Percentiles rank a stretch among this genome's conserved stretches.
phyloP scores from a whole-genome alignment of 2,797 vertebrate species.

The Rousettus madagascariensis region DNA sequence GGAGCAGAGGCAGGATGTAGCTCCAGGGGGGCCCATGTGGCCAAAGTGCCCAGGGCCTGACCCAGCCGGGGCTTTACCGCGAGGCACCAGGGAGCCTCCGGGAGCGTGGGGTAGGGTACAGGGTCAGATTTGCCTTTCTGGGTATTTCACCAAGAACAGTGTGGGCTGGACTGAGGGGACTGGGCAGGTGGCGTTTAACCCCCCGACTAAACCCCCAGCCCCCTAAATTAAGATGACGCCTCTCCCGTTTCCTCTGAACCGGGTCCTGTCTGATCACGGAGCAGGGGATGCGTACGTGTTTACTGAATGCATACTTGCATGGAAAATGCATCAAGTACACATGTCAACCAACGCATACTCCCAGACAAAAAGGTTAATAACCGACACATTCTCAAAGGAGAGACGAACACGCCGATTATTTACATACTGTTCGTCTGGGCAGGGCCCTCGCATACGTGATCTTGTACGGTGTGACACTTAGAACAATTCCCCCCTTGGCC shows the following conservation, averaged over 20 bases:
- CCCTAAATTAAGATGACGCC: neutral
- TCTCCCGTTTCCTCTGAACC: neutral
- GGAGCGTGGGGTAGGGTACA: neutral
- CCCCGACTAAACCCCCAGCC: neutral
- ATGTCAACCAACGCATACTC: neutral
- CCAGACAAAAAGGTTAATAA: neutral
- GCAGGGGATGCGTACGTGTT: neutral
- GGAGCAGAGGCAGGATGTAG: neutral
- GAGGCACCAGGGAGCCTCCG: neutral
- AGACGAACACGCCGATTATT: neutral
- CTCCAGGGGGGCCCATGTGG: accelerated
- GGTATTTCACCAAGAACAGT: accelerated
- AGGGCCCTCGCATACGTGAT: accelerated
- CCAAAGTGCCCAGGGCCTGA: neutral
- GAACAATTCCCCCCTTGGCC: no score
- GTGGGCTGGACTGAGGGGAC: neutral
- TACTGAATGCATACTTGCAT: neutral
- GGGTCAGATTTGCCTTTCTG: neutral
- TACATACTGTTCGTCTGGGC: neutral
- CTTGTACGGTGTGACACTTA: neutral
- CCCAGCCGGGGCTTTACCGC: neutral
- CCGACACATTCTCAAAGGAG: neutral
- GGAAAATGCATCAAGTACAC: no score
- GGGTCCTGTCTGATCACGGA: accelerated
- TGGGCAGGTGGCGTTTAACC: neutral